phyloP scores from a whole-genome alignment of 1,140 invertebrate species.

The Rhopalosiphum maidis region DNA sequence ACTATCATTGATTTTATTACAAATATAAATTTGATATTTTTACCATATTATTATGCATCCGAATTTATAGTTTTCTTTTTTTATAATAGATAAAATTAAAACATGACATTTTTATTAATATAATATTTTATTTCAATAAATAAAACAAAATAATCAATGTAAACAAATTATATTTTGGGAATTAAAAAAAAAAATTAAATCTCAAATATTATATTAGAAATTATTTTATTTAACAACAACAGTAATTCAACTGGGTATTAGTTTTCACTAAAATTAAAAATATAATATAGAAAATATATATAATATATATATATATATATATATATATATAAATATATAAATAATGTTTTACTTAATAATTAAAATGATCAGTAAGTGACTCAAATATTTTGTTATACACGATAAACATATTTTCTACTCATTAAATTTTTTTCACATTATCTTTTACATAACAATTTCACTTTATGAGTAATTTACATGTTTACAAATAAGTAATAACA shows the following conservation, averaged over 20 bases:
- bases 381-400: constrained; percentile 49
- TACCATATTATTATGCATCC: neutral
- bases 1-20: no score
- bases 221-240: constrained; percentile 35
- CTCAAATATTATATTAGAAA: constrained; percentile 25
- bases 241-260: constrained; percentile 36
- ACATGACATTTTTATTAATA: neutral
- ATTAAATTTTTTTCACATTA: neutral
- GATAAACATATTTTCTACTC: constrained; percentile 32
- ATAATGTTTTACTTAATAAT: neutral
- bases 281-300: constrained; percentile 25
- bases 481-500: constrained; percentile 10
- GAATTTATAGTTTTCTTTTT: neutral
- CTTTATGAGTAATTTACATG: neutral
- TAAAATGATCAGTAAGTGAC: constrained; percentile 46
- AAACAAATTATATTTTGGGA: constrained; percentile 5
- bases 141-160: constrained; percentile 10
- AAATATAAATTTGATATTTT: no score
- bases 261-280: constrained; percentile 53
- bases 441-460: constrained; percentile 35
- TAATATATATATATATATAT: neutral
- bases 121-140: constrained; percentile 13
- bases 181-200: constrained; percentile 18
- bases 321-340: neutral
- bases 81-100: neutral